Evolutionary conservation across 2,113 vertebrate species (phyloP).

Genomic region (Corvus moneduloides): DNA sequence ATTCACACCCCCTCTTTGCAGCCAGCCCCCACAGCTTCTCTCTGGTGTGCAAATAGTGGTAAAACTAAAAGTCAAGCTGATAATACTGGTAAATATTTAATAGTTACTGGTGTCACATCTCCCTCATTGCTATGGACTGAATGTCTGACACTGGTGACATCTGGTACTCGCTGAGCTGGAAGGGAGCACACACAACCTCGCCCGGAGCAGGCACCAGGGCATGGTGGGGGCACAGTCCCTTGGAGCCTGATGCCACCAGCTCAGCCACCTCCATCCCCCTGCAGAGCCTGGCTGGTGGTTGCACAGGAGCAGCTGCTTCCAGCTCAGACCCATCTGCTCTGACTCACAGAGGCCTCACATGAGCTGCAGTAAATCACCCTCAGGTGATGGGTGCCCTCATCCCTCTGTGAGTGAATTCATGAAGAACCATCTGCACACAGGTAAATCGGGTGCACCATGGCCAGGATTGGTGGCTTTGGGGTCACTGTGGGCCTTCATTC

Average conservation of each 20-base stretch:
- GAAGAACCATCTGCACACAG: neutral
- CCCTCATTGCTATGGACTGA: constrained; percentile 3
- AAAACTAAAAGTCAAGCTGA: constrained; percentile 54
- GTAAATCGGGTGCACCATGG: neutral
- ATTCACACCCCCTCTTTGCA: neutral
- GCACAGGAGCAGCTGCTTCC: neutral
- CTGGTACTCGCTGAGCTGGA: neutral
- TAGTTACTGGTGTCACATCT: constrained; percentile 11
- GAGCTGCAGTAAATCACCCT: neutral
- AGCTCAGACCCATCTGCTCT: neutral
- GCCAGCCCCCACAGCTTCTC: neutral
- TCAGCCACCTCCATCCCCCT: neutral
- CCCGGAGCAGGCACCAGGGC: neutral
- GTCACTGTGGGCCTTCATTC: neutral
- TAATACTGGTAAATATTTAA: constrained; percentile 67
- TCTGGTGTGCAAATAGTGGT: neutral
- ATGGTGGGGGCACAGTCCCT: fast-evolving
- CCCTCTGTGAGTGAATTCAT: neutral
- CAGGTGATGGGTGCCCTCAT: neutral
- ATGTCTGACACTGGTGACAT: neutral
- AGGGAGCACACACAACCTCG: neutral
- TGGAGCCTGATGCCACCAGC: neutral
- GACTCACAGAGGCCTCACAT: neutral
- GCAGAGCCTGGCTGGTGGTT: neutral
- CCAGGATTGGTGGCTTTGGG: neutral